Base-by-base conservation (phyloP, 2,797 vertebrate species). In the Emydoidea blandingii region DNA sequence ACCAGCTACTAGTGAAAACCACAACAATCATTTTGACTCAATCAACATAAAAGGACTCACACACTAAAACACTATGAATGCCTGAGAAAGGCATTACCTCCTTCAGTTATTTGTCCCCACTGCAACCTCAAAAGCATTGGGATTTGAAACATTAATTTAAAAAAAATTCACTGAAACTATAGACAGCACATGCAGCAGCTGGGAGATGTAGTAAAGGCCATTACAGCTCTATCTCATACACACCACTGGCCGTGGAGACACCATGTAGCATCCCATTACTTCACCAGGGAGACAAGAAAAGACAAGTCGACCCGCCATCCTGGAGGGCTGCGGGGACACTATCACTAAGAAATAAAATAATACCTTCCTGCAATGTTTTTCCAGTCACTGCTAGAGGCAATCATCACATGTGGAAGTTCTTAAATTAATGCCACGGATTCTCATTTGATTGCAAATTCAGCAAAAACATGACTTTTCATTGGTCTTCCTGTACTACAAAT, bases 121-220 rank as follows among this genome's bases (percentile, higher is more conserved):
- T 80, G 84, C 47, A 65, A 87, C 59, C 84, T 79, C 84, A 93
- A 92, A 62, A 76, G 44, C 57, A 34, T 2, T 2, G 9, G 34
- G 3, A 76, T 81, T 72, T 72, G n/a, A 68, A 72, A 72, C 10
- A 41, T 72, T 92, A 79, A 84, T 52, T 49, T 57, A 37, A 78
- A 85, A 91, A n/a, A 91, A 95, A 85, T 19, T 90, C 78, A 54
- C 31, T 83, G 72, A 90, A 96, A 87, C 76, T 91, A 50, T 80
- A 29, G 19, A 81, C 62, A 86, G 27, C 72, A 93, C 1, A 56
- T 90, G 54, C 1, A 96, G 37, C 27, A 82, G 54, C 54, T 80
- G 82, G 92, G 65, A 94, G 94, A 86, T 53, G 85, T 12, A 72
- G n/a, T 41, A 72, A 72, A 41, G 68, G 19, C n/a, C 37, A 72